A percentile compares a stretch with the other conserved stretches of the same genome.
Conservation (phyloP, 2,113 vertebrate genomes). For the Agelaius tricolor region DNA sequence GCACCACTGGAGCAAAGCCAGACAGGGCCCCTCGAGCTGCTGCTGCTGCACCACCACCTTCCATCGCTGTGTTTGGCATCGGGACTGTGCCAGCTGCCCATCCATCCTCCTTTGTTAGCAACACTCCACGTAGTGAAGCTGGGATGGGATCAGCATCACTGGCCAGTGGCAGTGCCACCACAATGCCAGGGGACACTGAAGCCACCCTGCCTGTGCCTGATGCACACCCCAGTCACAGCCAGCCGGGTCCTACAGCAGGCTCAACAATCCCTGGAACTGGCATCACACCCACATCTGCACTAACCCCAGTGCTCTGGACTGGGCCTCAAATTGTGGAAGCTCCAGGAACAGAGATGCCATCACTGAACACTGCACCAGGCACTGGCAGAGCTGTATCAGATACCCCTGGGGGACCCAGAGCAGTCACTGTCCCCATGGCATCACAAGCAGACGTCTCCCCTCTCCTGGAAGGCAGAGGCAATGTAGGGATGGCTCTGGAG, state of each 20-base stretch:
- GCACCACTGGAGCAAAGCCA: neutral
- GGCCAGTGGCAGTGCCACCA: neutral
- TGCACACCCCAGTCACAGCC: neutral
- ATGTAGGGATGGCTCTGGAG: neutral
- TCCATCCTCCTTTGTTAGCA: neutral
- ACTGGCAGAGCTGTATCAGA: neutral
- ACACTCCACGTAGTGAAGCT: neutral
- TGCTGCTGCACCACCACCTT: neutral
- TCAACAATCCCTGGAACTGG: neutral
- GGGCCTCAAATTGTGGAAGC: fast-evolving
- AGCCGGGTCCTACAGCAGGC: neutral
- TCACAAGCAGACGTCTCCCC: fast-evolving
- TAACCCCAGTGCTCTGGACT: fast-evolving
- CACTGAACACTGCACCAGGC: neutral
- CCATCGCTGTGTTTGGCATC: fast-evolving
- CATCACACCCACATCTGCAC: neutral
- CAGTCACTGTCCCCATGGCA: neutral
- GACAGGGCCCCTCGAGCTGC: fast-evolving
- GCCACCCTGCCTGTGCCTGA: neutral
- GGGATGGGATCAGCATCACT: neutral
- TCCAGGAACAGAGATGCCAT: neutral
- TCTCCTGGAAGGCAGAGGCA: neutral
- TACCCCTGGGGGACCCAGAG: neutral
- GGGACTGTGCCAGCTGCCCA: neutral
- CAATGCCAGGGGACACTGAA: fast-evolving